phyloP scores from a whole-genome alignment of 2,113 vertebrate species.

The Aphyosemion australe region DNA sequence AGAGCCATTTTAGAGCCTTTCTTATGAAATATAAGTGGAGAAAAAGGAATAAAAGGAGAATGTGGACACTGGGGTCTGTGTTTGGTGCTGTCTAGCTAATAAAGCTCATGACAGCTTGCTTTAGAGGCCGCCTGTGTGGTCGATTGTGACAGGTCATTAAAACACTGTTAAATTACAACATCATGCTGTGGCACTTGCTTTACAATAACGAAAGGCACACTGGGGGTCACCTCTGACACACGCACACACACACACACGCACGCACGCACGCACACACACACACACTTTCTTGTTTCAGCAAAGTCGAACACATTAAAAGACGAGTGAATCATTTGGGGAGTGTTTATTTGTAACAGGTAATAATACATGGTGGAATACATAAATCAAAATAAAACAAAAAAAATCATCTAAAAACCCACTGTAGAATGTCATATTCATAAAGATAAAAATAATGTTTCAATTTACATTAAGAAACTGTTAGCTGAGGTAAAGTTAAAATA shows the following conservation, averaged over 20 bases:
- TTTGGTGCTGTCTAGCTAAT: conserved; percentile 30
- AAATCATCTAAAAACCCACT: conserved; percentile 89
- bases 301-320: conserved; percentile 14
- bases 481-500: conserved; percentile 99
- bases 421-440: conserved; percentile 89
- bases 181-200: conserved; percentile 34
- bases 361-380: conserved; percentile 97
- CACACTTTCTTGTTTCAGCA: background rate
- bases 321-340: conserved; percentile 78
- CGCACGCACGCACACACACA: no score
- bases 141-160: conserved; percentile 62
- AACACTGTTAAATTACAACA: conserved; percentile 57
- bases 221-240: conserved; percentile 54
- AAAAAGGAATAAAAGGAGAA: background rate
- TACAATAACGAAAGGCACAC: conserved; percentile 37
- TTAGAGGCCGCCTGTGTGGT: conserved; percentile 39
- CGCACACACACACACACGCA: conserved; percentile 17
- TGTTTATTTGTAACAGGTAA: conserved; percentile 98
- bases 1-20: background rate
- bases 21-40: background rate
- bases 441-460: conserved; percentile 96
- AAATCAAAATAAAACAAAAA: conserved; percentile 85
- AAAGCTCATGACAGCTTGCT: conserved; percentile 55
- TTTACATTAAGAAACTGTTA: conserved; percentile 92
- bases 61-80: background rate